Evolutionary conservation across 2,888 invertebrate genomes (phyloP).

Genomic region (Aricia artaxerxes): DNA sequence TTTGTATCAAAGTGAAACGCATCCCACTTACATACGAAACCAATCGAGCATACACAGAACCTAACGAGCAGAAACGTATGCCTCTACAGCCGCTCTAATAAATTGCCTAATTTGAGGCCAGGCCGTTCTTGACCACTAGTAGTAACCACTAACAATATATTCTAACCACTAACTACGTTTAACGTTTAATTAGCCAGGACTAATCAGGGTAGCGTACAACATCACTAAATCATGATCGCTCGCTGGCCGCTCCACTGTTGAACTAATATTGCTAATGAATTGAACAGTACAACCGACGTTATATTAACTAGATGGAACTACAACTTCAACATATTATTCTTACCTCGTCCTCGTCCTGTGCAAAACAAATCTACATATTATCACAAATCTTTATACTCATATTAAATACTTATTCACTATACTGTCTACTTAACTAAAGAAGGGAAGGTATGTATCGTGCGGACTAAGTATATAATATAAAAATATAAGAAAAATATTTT

Average conservation of each 20-base stretch:
- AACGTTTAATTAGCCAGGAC: constrained; percentile 26
- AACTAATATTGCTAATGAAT: constrained; percentile 9
- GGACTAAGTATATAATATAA: neutral
- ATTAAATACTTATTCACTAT: neutral
- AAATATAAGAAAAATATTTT: constrained; percentile 6
- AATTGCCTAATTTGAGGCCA: neutral
- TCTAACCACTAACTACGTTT: constrained; percentile 26
- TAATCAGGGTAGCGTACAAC: constrained; percentile 23
- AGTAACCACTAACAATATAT: neutral
- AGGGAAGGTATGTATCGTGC: constrained; percentile 26
- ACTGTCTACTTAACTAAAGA: neutral
- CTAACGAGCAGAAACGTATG: constrained; percentile 25
- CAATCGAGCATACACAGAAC: constrained; percentile 19
- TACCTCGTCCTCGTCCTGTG: constrained; percentile 25
- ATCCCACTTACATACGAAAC: constrained; percentile 2
- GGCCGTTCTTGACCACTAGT: neutral
- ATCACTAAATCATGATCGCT: constrained; percentile 25
- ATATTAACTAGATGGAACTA: constrained; percentile 6
- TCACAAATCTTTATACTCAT: neutral
- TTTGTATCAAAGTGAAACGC: constrained; percentile 18
- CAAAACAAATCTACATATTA: constrained; percentile 29
- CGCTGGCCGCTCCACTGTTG: neutral
- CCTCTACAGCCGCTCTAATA: constrained; percentile 10
- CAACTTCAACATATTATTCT: constrained; percentile 8
- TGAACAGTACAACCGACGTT: neutral